Conservation (phyloP, 2,113 vertebrate genomes). For the Lepus europaeus region DNA sequence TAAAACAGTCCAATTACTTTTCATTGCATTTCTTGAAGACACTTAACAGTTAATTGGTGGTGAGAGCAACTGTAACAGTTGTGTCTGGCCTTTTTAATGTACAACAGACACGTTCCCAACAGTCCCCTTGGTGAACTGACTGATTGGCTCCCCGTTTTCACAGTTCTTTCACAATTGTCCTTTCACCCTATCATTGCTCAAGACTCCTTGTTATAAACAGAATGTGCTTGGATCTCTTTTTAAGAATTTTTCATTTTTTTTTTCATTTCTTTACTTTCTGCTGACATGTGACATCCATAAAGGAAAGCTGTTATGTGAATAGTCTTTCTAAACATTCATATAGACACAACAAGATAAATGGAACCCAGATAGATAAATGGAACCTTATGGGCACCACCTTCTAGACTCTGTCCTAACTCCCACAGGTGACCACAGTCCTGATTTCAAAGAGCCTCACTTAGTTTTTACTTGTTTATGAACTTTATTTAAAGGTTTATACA, state of each 20-base stretch:
- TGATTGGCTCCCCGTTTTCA: no score
- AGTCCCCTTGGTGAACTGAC: background rate
- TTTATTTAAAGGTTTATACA: background rate
- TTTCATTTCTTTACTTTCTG: background rate
- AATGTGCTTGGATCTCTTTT: background rate
- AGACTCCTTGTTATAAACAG: background rate
- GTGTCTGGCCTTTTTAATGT: background rate
- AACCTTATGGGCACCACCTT: background rate
- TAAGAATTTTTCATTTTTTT: background rate
- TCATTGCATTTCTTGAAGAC: background rate
- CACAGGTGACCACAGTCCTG: background rate
- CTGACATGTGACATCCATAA: background rate
- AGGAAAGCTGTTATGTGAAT: background rate
- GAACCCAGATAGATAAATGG: background rate
- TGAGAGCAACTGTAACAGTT: background rate
- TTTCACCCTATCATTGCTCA: background rate
- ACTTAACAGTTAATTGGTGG: background rate
- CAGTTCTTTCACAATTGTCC: background rate
- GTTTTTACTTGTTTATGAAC: background rate
- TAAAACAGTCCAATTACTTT: conserved; percentile 32
- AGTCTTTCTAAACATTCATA: background rate
- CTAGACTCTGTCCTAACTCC: background rate
- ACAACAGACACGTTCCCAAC: background rate
- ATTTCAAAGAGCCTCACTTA: background rate
- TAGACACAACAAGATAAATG: background rate